Evolutionary conservation across 2,888 invertebrate species (phyloP), one percentile per base, ranked within the genome.

Genomic region (Tricholauxania praeusta): DNA sequence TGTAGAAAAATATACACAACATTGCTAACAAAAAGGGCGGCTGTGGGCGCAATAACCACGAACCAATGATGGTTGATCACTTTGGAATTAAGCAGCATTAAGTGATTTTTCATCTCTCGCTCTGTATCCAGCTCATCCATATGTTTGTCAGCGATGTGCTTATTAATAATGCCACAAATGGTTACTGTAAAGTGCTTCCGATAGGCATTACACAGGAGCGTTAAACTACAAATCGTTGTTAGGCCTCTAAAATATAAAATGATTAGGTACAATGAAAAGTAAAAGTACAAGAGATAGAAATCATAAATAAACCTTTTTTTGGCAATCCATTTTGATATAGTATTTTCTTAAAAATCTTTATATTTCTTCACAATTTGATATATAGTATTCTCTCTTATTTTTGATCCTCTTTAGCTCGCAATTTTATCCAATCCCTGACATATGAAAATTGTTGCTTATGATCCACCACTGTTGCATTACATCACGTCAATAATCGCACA

Each of bases 401-500:
- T 17, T 19, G n/a, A n/a, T 17, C 19, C 39, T 19, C 12, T 22
- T 6, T 57, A 19, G 1, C 22, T 22, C 22, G 22, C 22, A 22
- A 2, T 22, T 22, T 28, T 4, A 28, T 17, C 2, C 17, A 1
- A 17, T 39, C n/a, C 5, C 22, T 4, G 6, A 19, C 14, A 49
- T 22, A 49, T 62, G 7, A 47, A 47, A n/a, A 22, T 62, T 39
- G 60, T 62, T 62, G n/a, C 6, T 32, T 32, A 39, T 32, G 28
- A 62, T 15, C 47, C 39, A 15, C 60, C 15, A 39, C 51, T 22
- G 49, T 72, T 72, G 77, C 82, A 83, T 82, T 81, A 77, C 79
- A 80, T 80, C 83, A 83, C 83, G 83, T 81, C 82, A 81, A 80
- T 84, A 82, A 83, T 79, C 79, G 79, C 78, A 81, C 83, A 84